Percentiles rank a stretch among this genome's conserved stretches.
phyloP scores from a whole-genome alignment of 2,888 invertebrate genomes.

The Lasioglossum pauxillum region DNA sequence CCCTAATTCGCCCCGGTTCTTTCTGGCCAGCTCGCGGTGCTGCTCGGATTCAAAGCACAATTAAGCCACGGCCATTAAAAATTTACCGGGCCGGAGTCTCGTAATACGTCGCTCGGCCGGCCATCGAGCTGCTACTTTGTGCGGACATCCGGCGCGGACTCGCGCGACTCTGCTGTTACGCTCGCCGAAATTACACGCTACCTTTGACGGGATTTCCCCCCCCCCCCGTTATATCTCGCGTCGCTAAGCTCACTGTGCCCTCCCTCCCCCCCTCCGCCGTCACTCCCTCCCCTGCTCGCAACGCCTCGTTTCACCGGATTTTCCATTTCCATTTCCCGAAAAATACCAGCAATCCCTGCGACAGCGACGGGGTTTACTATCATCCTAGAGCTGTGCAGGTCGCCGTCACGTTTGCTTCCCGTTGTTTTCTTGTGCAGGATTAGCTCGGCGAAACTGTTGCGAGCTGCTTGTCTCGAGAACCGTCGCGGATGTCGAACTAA shows the following conservation, averaged over 20 bases:
- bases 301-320: conserved; percentile 21
- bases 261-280: not conserved
- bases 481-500: not conserved
- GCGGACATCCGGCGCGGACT: conserved; percentile 54
- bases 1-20: conserved; percentile 51
- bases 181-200: conserved; percentile 60
- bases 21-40: conserved; percentile 49
- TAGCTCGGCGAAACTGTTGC: not conserved
- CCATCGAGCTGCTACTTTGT: conserved; percentile 63
- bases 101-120: conserved; percentile 56
- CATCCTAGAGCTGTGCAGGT: not conserved
- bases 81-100: conserved; percentile 72
- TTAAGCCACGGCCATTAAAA: conserved; percentile 79
- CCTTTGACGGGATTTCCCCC: conserved; percentile 66
- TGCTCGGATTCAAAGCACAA: conserved; percentile 77
- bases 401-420: not conserved
- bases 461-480: not conserved
- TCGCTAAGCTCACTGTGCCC: conserved; percentile 46
- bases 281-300: conserved; percentile 19
- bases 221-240: conserved; percentile 35
- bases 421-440: not conserved
- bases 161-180: conserved; percentile 12
- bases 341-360: conserved; percentile 16
- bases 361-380: not conserved
- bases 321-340: conserved; percentile 20